Percentiles rank a stretch among this genome's conserved stretches.
Evolutionary conservation across 2,888 invertebrate genomes (phyloP).

Genomic region (Shargacucullia verbasci): DNA sequence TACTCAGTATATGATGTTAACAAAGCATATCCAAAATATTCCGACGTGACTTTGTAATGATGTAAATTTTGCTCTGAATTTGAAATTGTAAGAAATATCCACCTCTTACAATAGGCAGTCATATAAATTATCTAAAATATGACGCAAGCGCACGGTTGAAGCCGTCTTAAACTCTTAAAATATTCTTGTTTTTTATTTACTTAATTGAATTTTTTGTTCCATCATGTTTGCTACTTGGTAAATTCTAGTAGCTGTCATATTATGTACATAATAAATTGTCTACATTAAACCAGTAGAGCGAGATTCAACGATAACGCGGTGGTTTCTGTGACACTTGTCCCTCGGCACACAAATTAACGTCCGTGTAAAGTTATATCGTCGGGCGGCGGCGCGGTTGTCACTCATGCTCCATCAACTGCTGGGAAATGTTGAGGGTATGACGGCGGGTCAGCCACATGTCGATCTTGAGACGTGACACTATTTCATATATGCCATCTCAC

Average conservation of each 20-base stretch:
- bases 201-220: constrained; percentile 69
- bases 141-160: constrained; percentile 57
- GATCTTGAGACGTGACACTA: constrained; percentile 81
- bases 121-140: constrained; percentile 58
- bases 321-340: constrained; percentile 77
- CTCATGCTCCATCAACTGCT: constrained; percentile 89
- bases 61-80: constrained; percentile 56
- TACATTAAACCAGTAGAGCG: constrained; percentile 75
- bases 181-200: constrained; percentile 58
- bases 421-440: constrained; percentile 85
- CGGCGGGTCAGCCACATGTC: constrained; percentile 87
- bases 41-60: constrained; percentile 77
- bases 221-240: constrained; percentile 64
- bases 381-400: constrained; percentile 79
- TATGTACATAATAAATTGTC: constrained; percentile 79
- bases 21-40: constrained; percentile 78
- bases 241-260: constrained; percentile 83
- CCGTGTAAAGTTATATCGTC: constrained; percentile 84
- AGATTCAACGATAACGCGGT: constrained; percentile 80
- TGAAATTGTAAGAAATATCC: constrained; percentile 30
- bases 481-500: constrained; percentile 84
- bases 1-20: constrained; percentile 78
- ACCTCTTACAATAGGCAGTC: constrained; percentile 30
- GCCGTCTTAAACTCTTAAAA: constrained; percentile 64
- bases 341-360: constrained; percentile 84